Base-by-base conservation (phyloP, 37 sponge, comb jelly and placozoan genomes). In the Halichondria panicea region DNA sequence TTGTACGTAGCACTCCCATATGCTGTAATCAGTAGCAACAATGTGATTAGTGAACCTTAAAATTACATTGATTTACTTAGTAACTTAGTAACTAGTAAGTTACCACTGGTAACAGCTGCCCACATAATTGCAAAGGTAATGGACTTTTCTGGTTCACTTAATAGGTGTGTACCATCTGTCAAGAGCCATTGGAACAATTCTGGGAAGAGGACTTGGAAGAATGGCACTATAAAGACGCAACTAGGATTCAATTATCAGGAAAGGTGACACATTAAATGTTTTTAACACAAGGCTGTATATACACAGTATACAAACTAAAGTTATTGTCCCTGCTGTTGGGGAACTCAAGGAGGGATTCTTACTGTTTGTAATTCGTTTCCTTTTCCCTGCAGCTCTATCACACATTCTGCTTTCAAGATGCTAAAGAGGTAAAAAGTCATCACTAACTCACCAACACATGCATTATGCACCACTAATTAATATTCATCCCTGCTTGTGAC, bases 221-320 rank as follows among this genome's bases (percentile, higher is more conserved):
- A 65, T 95, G 96, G 96, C 88, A 92, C 65, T 95, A 81, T 57
- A 88, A 76, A 70, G 93, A 95, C 59, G 96, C 96, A 1, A 53
- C 84, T 0, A 68, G 95, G n/a, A 43, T 43, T 8, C 8, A 42
- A 2, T 13, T 30, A 27, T 62, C 48, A 40, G 62, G 62, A n/a
- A 62, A 60, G 80, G 76, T 74, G 19, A 70, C 65, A 66, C 40
- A 48, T 18, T 15, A 18, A 15, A 48, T 11, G 13, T 11, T 48
- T 11, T 11, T 48, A 18, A 48, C 52, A 15, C 15, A 48, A 18
- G 52, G 11, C 15, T 48, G 13, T 48, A 15, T 48, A 15, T 48
- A 48, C 11, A 11, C 13, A 18, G 15, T 48, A 48, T n/a, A n/a
- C n/a, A n/a, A n/a, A n/a, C n/a, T n/a, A n/a, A n/a, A n/a, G 13